Conservation (phyloP, 2,888 invertebrate species). For the Hedya salicella region DNA sequence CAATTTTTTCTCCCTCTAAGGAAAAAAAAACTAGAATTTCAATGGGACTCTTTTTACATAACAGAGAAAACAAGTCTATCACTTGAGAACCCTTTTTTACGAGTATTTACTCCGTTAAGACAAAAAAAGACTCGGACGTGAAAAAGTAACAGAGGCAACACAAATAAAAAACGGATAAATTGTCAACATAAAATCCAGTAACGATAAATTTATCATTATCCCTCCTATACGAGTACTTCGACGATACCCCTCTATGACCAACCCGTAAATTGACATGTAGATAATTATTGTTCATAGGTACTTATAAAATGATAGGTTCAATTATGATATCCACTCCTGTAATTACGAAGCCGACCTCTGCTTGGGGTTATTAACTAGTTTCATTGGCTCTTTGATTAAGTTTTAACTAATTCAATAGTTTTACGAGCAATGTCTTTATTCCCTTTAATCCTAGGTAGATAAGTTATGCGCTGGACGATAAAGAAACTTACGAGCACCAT, state of each 20-base stretch:
- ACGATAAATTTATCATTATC: not conserved
- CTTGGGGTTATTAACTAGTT: conserved; percentile 13
- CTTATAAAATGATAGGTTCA: conserved; percentile 16
- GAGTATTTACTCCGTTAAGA: no score
- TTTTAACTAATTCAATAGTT: conserved; percentile 16
- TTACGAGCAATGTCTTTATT: conserved; percentile 7
- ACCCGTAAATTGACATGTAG: conserved; percentile 1
- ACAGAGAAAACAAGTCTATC: no score
- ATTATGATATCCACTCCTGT: conserved; percentile 24
- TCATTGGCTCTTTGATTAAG: conserved; percentile 14
- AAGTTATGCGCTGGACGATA: not conserved
- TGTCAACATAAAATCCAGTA: no score
- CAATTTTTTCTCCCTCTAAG: no score
- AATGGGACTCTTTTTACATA: no score
- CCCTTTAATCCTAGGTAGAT: not conserved
- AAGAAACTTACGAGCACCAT: not conserved
- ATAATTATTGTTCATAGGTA: conserved; percentile 14
- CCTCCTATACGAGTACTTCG: not conserved
- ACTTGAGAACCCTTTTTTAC: no score
- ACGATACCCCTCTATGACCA: not conserved
- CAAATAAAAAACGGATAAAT: no score
- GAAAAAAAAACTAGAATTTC: no score
- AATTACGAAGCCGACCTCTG: conserved; percentile 25
- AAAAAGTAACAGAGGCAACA: no score
- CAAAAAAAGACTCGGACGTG: no score